Conservation (phyloP, 2,797 vertebrate species). For the Apodemus agrarius region DNA sequence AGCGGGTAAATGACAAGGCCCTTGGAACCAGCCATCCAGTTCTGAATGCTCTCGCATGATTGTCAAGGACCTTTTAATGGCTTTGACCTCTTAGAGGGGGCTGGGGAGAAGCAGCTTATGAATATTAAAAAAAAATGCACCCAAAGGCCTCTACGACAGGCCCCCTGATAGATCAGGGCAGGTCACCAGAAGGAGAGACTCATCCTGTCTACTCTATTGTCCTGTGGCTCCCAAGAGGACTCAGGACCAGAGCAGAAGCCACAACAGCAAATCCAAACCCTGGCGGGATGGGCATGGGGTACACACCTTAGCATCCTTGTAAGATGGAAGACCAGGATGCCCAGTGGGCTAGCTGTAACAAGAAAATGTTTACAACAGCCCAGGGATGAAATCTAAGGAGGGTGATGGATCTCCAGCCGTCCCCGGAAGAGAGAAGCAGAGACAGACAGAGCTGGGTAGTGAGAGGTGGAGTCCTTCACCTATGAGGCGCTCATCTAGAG, state of each 20-base stretch:
- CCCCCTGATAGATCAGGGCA: background rate
- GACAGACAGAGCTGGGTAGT: background rate
- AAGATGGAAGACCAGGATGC: accelerated
- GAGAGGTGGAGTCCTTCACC: background rate
- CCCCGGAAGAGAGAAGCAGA: background rate
- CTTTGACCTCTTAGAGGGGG: constrained; percentile 65
- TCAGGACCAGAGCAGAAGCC: too few relatives aligned
- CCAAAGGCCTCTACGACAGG: background rate
- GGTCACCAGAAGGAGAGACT: background rate
- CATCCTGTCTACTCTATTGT: background rate
- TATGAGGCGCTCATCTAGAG: too few relatives aligned
- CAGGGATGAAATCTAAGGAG: background rate
- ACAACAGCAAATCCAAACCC: background rate
- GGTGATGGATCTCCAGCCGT: background rate
- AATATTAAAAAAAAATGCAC: background rate
- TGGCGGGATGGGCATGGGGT: background rate
- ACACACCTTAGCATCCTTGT: background rate
- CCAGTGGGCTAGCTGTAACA: too few relatives aligned
- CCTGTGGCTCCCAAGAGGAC: background rate
- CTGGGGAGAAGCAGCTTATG: background rate
- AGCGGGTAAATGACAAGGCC: background rate
- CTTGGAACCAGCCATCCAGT: constrained; percentile 51
- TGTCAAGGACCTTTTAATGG: constrained; percentile 61
- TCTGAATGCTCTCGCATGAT: background rate
- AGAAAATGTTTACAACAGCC: too few relatives aligned